Evolutionary conservation across 1,140 invertebrate species (phyloP), one percentile per base, ranked within the genome.

Genomic region (Macrobrachium nipponense): DNA sequence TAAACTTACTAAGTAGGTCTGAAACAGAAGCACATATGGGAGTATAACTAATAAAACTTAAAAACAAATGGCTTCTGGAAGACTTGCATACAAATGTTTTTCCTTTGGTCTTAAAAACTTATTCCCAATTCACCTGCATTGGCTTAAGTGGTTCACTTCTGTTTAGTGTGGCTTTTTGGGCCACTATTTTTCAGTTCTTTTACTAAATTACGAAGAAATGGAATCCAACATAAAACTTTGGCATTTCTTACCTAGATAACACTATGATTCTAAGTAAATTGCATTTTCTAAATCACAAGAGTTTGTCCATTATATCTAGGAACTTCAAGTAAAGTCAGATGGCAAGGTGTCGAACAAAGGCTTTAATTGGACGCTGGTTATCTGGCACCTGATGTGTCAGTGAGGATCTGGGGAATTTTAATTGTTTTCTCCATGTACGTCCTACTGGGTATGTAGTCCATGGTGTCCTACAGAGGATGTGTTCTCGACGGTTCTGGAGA

Each of bases 21-120:
- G 83, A 76, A 86, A 86, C 77, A 86, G 83, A 86, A 86, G 83
- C 83, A 86, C 83, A 80, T 86, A 80, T 86, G 77, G 77, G 73
- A 70, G 77, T 75, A 75, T 80, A 80, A 76, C 80, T 77, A 68
- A 77, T 70, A 86, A 80, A 86, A 77, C 83, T 68, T 86, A 86
- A 80, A 86, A 86, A 86, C 83, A 86, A 86, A 86, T 86, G 83
- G 83, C 83, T 86, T 80, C 83, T 80, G 83, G 73, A 77, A 80
- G 83, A 78, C 66, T 78, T 80, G 83, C 83, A 86, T 86, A 86
- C 83, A 86, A 86, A 86, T 86, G 77, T 60, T 86, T 72, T 78
- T 66, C 66, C 77, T 10, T 8, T 51, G 77, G 77, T 36, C 77
- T 43, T 66, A 64, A 73, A 76, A 80, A 58, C 44, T 59, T 66